phyloP scores from a whole-genome alignment of 2,888 invertebrate species.

The Hydriomena furcata region DNA sequence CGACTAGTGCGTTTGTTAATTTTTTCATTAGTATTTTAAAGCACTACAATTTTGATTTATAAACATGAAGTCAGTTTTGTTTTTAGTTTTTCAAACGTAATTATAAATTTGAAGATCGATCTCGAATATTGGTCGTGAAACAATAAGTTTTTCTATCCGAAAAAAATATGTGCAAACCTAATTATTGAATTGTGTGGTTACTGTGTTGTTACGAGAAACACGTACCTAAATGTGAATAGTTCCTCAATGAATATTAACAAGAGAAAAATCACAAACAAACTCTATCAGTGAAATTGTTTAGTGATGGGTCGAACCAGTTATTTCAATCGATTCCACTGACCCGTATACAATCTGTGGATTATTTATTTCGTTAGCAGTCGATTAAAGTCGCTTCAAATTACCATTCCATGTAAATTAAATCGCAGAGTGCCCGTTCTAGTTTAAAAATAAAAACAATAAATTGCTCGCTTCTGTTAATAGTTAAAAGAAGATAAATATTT shows the following conservation, averaged over 20 bases:
- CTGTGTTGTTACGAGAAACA: too few species aligned
- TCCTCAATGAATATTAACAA: not conserved
- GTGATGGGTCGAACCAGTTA: conserved; percentile 46
- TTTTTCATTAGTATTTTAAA: too few species aligned
- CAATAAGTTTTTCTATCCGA: too few species aligned
- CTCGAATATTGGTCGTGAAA: too few species aligned
- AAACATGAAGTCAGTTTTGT: too few species aligned
- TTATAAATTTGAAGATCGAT: too few species aligned
- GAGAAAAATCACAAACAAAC: not conserved
- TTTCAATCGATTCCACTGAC: conserved; percentile 52
- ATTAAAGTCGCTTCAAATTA: conserved; percentile 41
- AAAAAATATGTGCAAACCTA: too few species aligned
- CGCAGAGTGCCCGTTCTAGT: not conserved
- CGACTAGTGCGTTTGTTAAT: too few species aligned
- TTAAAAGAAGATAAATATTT: conserved; percentile 16
- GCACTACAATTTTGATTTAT: too few species aligned
- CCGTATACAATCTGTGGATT: conserved; percentile 43
- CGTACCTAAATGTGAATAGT: too few species aligned
- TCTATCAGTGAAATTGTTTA: not conserved
- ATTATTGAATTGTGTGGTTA: too few species aligned
- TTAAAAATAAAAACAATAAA: conserved; percentile 4
- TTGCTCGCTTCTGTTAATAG: conserved; percentile 3
- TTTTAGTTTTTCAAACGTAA: too few species aligned
- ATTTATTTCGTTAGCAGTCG: conserved; percentile 42
- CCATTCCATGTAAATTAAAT: conserved; percentile 28